Evolutionary conservation across 1,140 invertebrate species (phyloP), one percentile per base, ranked within the genome.

Genomic region (Caenorhabditis brenneri): DNA sequence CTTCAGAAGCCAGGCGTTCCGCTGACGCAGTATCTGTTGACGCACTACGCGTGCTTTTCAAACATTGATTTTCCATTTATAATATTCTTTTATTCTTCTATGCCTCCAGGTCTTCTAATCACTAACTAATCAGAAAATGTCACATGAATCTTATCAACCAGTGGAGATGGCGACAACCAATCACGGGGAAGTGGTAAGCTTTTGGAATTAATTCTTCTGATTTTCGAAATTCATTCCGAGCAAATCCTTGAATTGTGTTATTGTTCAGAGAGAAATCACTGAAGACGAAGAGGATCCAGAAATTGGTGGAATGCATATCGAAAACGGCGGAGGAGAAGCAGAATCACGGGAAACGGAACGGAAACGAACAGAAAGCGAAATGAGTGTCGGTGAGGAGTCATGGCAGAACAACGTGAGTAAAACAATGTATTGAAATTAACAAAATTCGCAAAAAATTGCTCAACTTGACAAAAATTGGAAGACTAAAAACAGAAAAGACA

Each of bases 151-250:
- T 19, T 15, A 42, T 46, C 19, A 74, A 19, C 12, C 7, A 9
- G 6, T 24, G n/a, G 65, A 42, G 3, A 42, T 42, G 27, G 36
- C n/a, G n/a, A n/a, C 65, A 24, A n/a, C n/a, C 2, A 42, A 29
- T 5, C 9, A 42, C n/a, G 65, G 65, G 36, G 65, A 74, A 74
- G 65, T 74, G 65, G 65, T 74, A n/a, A 42, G 36, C 12, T n/a
- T n/a, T n/a, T n/a, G n/a, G 6, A 4, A 65, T 10, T 1, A 22
- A 42, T 74, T 74, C 16, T 42, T 42, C 39, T 42, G 5, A 5
- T 42, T 42, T 65, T 65, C 15, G 16, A 55, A 0, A 10, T 55
- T 55, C 15, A 10, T 55, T n/a, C n/a, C n/a, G n/a, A n/a, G n/a
- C n/a, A n/a, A n/a, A n/a, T n/a, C n/a, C n/a, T n/a, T n/a, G n/a